These are phyloP conservation scores for Pipistrellus pygmaeus DNA, from an alignment of 2,797 vertebrate genomes.

Conservation along the genomic window DNA sequence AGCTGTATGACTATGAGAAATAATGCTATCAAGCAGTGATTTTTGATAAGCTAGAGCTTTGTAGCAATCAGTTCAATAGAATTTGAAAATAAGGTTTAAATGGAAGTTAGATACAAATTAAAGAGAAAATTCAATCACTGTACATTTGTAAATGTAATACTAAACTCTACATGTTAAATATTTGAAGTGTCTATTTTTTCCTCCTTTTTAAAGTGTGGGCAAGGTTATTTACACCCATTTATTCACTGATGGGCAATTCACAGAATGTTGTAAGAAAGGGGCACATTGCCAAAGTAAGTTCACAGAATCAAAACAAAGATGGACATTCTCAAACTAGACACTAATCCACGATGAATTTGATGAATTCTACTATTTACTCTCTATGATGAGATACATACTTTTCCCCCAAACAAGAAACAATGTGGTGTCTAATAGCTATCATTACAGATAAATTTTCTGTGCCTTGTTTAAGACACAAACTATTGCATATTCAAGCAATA, in stretches of 20 bases:
- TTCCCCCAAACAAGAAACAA: background rate
- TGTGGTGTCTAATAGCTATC: background rate
- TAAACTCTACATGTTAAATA: background rate
- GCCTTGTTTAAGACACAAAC: background rate
- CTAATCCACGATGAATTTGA: background rate
- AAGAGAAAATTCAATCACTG: background rate
- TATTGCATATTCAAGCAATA: slow-evolving; percentile 48
- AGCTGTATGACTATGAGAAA: background rate
- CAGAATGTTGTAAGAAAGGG: background rate
- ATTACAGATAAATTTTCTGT: background rate
- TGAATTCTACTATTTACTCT: background rate
- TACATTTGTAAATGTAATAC: background rate
- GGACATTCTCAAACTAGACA: background rate
- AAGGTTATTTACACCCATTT: background rate
- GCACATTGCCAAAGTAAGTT: background rate
- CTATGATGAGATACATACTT: background rate
- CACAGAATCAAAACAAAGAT: slow-evolving; percentile 30
- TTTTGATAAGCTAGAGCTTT: background rate
- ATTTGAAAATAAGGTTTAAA: slow-evolving; percentile 30
- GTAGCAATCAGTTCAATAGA: background rate
- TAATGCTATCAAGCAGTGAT: background rate
- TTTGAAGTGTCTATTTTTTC: slow-evolving; percentile 34
- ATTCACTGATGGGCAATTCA: background rate
- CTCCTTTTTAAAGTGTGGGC: background rate
- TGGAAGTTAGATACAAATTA: slow-evolving; percentile 33